Percentiles rank a stretch among this genome's conserved stretches.
These are phyloP conservation scores for Ataeniobius toweri DNA, from an alignment of 2,797 vertebrate genomes.

Conservation along the genomic window DNA sequence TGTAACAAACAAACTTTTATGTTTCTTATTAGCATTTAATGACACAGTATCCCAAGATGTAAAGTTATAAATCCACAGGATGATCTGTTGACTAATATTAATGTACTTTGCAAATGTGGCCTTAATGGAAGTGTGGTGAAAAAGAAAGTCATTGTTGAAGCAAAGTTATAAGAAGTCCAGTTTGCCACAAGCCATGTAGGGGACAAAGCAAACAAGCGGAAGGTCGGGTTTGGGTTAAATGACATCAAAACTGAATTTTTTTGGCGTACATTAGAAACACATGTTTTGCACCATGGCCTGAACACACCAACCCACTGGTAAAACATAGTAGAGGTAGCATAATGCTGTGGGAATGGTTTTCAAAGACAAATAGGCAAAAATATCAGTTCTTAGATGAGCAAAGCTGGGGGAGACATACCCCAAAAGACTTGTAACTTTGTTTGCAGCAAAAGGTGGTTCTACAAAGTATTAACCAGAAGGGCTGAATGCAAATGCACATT, in stretches of 20 bases:
- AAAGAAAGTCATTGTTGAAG: background rate
- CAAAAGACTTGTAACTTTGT: background rate
- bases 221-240: background rate
- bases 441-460: background rate
- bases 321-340: background rate
- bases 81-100: too few relatives aligned
- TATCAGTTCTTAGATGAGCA: background rate
- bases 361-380: too few relatives aligned
- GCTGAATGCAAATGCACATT: background rate
- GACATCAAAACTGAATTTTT: background rate
- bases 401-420: background rate
- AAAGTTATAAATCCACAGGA: too few relatives aligned
- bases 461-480: background rate
- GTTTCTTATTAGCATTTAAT: background rate
- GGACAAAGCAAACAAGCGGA: background rate
- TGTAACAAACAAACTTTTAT: background rate
- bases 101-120: background rate
- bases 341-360: too few relatives aligned
- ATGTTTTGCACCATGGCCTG: background rate
- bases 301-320: background rate
- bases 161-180: background rate
- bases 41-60: background rate
- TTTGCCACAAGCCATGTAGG: background rate
- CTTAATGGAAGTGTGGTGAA: background rate
- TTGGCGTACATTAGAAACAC: background rate